Conservation (phyloP, 2,888 invertebrate genomes). For the Apamea epomidion region DNA sequence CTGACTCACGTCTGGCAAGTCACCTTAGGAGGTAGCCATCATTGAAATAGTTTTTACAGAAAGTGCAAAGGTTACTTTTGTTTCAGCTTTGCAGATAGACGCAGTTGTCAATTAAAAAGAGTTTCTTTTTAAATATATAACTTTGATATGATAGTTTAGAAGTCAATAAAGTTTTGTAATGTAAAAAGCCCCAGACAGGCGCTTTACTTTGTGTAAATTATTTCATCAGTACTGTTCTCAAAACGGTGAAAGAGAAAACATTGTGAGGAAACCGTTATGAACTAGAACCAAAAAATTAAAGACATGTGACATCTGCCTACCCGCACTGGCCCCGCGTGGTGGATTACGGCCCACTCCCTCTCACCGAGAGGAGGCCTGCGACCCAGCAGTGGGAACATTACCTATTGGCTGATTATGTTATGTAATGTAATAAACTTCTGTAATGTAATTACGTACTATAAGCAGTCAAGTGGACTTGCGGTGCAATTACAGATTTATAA, state of each 20-base stretch:
- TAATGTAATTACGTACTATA: not conserved
- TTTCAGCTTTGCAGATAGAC: not conserved
- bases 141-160: not conserved
- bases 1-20: not conserved
- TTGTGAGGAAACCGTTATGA: no score
- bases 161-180: not conserved
- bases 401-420: no score
- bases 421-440: not conserved
- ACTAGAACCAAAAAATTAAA: no score
- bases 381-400: no score
- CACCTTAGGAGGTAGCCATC: slow-evolving; percentile 39
- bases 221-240: no score
- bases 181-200: no score
- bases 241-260: no score
- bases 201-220: no score
- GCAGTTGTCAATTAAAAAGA: slow-evolving; percentile 38
- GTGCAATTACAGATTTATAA: not conserved
- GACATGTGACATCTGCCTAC: no score
- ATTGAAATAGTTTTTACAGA: slow-evolving; percentile 3
- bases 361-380: no score
- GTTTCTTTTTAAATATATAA: slow-evolving; percentile 15
- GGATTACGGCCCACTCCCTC: no score
- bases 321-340: no score
- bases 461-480: not conserved
- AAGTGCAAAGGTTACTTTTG: slow-evolving; percentile 47